Evolutionary conservation across 2,113 vertebrate species (phyloP).

Genomic region (Drymodes brunneopygia): DNA sequence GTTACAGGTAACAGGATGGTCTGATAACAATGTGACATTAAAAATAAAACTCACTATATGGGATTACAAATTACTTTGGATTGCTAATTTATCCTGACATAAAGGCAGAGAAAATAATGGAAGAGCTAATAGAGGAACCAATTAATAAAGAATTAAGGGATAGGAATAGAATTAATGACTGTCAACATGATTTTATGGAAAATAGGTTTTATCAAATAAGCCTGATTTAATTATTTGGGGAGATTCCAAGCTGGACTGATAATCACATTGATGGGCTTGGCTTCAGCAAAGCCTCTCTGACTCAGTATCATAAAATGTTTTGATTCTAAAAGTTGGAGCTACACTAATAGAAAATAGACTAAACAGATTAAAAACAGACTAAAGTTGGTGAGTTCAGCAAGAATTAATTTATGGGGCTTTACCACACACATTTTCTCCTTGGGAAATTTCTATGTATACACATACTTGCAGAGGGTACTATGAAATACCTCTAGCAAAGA

Average conservation of each 20-base stretch:
- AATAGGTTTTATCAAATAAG: slow-evolving; percentile 61
- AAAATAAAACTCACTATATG: background rate
- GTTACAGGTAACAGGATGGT: background rate
- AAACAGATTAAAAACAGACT: background rate
- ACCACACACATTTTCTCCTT: background rate
- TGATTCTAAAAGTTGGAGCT: slow-evolving; percentile 16
- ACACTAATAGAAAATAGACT: background rate
- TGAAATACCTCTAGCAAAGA: background rate
- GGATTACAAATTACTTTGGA: background rate
- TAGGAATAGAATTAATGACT: slow-evolving; percentile 44
- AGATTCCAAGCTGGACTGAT: slow-evolving; percentile 53
- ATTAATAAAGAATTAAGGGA: slow-evolving; percentile 62
- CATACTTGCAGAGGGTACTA: rapidly evolving
- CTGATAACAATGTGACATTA: background rate
- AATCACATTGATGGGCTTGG: slow-evolving; percentile 47
- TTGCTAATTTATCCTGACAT: slow-evolving; percentile 42
- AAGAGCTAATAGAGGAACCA: slow-evolving; percentile 27
- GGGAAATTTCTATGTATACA: background rate
- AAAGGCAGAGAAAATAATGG: slow-evolving; percentile 20
- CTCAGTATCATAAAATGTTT: background rate
- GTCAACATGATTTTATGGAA: slow-evolving; percentile 65
- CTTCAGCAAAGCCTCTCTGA: slow-evolving; percentile 24
- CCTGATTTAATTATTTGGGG: slow-evolving; percentile 59
- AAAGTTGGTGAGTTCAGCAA: background rate
- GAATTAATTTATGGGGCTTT: background rate